phyloP scores from a whole-genome alignment of 1,140 invertebrate genomes.

The Drosophila pseudoananassae region DNA sequence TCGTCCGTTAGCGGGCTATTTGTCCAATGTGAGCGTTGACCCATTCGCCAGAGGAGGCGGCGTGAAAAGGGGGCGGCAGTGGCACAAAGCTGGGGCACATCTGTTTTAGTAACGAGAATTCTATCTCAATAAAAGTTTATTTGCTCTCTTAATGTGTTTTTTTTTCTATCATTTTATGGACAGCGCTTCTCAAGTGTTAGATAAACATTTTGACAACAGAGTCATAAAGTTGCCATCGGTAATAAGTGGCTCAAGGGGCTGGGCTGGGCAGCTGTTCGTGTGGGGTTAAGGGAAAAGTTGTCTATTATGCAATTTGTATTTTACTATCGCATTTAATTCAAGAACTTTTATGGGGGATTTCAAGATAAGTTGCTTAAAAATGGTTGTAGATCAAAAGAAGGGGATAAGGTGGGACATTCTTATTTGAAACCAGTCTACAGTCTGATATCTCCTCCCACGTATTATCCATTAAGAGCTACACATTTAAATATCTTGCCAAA shows the following conservation, averaged over 20 bases:
- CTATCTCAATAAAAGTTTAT: conserved; percentile 64
- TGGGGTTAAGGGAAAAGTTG: conserved; percentile 14
- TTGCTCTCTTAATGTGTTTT: conserved; percentile 58
- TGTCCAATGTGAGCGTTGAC: conserved; percentile 32
- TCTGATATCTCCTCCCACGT: conserved; percentile 12
- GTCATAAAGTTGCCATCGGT: conserved; percentile 55
- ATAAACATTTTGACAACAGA: conserved; percentile 75
- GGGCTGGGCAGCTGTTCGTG: not conserved
- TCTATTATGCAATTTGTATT: conserved; percentile 42
- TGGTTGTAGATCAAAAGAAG: not conserved
- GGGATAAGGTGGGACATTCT: not conserved
- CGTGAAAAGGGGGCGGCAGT: not conserved
- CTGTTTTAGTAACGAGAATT: conserved; percentile 61
- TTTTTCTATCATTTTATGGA: conserved; percentile 61
- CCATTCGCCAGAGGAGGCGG: not conserved
- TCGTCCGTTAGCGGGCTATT: conserved; percentile 22
- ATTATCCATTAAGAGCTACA: conserved; percentile 4
- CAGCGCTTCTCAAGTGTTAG: conserved; percentile 65
- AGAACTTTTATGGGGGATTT: conserved; percentile 2
- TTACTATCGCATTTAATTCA: conserved; percentile 12
- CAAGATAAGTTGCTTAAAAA: not conserved
- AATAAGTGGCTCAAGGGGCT: conserved; percentile 4
- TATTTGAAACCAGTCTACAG: not conserved
- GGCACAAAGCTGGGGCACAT: conserved; percentile 34
- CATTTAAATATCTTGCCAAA: conserved; percentile 30